Evolutionary conservation across 2,888 invertebrate genomes (phyloP).

Genomic region (Cryptocheilus praepositus): DNA sequence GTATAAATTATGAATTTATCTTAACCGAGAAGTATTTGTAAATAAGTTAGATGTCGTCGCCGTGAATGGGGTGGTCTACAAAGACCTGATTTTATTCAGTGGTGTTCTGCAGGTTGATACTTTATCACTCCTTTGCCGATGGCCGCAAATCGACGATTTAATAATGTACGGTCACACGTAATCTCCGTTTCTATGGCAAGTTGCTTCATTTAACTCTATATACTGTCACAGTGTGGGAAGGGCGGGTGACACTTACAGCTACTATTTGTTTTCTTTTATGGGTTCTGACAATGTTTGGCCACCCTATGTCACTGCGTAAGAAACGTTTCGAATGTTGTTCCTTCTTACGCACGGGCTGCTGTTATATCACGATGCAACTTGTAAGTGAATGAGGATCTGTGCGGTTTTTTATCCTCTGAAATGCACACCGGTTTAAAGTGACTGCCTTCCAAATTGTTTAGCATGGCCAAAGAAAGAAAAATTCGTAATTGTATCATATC

Average conservation of each 20-base stretch:
- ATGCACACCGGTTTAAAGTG: constrained; percentile 27
- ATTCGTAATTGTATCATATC: constrained; percentile 8
- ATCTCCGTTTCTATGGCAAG: constrained; percentile 32
- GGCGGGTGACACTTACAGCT: constrained; percentile 3
- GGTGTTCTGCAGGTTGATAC: constrained; percentile 14
- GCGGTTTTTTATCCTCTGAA: constrained; percentile 25
- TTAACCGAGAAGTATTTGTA: constrained; percentile 50
- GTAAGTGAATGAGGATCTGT: background rate
- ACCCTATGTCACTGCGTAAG: constrained; percentile 36
- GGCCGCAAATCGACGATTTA: constrained; percentile 4
- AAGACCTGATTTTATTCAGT: constrained; percentile 33
- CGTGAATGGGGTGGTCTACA: constrained; percentile 46
- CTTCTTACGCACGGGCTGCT: constrained; percentile 34
- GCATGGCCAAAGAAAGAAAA: constrained; percentile 7
- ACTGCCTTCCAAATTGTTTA: constrained; percentile 41
- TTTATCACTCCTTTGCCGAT: constrained; percentile 28
- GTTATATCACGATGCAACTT: constrained; percentile 24
- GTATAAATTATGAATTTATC: constrained; percentile 63
- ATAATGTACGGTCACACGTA: background rate
- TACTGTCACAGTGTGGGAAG: constrained; percentile 31
- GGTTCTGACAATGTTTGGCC: constrained; percentile 22
- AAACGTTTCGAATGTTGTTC: constrained; percentile 41
- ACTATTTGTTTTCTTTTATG: constrained; percentile 19
- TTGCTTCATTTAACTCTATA: constrained; percentile 28
- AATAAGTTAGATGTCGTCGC: constrained; percentile 49